Base-by-base conservation (phyloP, 2,113 vertebrate species). In the Oryzias celebensis region DNA sequence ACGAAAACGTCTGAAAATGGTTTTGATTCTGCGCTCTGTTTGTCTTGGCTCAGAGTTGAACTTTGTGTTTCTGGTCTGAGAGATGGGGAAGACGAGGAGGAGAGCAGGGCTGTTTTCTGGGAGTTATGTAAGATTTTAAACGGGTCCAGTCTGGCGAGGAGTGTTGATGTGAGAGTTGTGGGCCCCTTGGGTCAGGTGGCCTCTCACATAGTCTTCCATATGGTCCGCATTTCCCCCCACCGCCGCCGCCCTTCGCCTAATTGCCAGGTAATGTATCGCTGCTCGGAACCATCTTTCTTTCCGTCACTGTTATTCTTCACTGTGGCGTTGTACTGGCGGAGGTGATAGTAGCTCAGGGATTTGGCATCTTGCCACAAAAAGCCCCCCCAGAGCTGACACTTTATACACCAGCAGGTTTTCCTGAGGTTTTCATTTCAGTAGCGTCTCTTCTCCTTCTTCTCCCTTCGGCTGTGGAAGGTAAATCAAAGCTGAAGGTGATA, bases 371-470 rank as follows among this genome's bases (percentile, higher is more conserved):
- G 89, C 88, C 91, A 88, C 63, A 14, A 65, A 85, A 88, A 65
- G 86, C 87, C 86, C 77, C 86, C 86, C 86, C 77, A n/a, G 10
- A 47, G 6, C 84, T 68, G 91, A 89, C 86, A 91, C 84, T 85
- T 93, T 91, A 91, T 91, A 92, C 88, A 61, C 23, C 69, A 66
- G 74, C 91, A 92, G 90, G 87, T 91, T 92, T 92, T 54, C 82
- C 80, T 78, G 87, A 91, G 90, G 90, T 91, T 88, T 91, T 88
- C 89, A 91, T 92, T 93, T 91, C 90, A 89, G 78, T 83, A 88
- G 73, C 69, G 44, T 84, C 78, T 85, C 81, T 62, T 56, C 67
- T 60, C 81, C 60, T 78, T 69, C 73, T 66, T 73, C 72, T 68
- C 66, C 63, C 65, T 18, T 68, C 23, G 52, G 65, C 79, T 18